phyloP scores from a whole-genome alignment of 2,888 invertebrate species.

The Prosopocoilus inquinatus region DNA sequence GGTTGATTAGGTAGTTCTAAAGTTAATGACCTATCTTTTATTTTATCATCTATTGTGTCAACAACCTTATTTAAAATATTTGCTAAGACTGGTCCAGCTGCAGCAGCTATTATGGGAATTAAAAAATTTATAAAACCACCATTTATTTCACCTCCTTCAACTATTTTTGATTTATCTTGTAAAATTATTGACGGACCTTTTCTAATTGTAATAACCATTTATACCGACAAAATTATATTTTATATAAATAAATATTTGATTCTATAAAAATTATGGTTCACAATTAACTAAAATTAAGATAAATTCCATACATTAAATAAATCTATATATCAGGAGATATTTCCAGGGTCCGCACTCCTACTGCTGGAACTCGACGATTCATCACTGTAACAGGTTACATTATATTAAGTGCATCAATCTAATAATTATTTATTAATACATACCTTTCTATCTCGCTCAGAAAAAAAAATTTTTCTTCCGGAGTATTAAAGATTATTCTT shows the following conservation, averaged over 20 bases:
- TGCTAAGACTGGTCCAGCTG: too few relatives aligned
- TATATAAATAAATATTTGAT: constrained; percentile 2
- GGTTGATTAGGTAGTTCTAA: neutral
- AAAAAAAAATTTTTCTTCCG: constrained; percentile 11
- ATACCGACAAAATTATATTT: too few relatives aligned
- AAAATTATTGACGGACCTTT: too few relatives aligned
- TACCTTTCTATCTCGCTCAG: constrained; percentile 10
- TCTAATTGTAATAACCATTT: constrained; percentile 9
- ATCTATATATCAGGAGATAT: constrained; percentile 7
- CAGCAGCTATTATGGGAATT: neutral
- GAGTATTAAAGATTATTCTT: constrained; percentile 6
- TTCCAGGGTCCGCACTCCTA: constrained; percentile 8
- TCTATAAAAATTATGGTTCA: constrained; percentile 6
- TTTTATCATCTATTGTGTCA: neutral
- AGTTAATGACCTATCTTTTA: neutral
- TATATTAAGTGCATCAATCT: constrained; percentile 14
- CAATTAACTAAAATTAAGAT: constrained; percentile 7
- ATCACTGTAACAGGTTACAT: constrained; percentile 12
- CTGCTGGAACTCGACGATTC: constrained; percentile 9
- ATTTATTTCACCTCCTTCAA: too few relatives aligned
- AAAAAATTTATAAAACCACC: neutral
- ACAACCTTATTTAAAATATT: too few relatives aligned
- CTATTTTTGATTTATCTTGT: too few relatives aligned
- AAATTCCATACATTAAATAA: constrained; percentile 6
- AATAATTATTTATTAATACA: constrained; percentile 13